Percentiles rank a stretch among this genome's conserved stretches.
phyloP scores from a whole-genome alignment of 2,113 vertebrate species.

The Pelobates fuscus region DNA sequence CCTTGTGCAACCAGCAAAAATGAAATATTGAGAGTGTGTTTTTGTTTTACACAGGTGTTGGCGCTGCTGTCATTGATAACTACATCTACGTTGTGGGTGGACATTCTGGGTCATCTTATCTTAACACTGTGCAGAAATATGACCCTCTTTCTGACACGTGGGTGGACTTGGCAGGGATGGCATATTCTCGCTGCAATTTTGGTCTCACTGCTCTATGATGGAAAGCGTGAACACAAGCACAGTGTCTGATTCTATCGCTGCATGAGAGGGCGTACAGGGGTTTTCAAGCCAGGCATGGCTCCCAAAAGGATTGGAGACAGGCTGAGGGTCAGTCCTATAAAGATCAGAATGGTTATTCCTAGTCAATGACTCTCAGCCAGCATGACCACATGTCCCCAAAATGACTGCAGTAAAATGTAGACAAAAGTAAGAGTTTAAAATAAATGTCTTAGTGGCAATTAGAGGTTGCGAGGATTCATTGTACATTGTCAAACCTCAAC shows the following conservation, averaged over 20 bases:
- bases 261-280: constrained; percentile 53
- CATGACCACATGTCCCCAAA: constrained; percentile 6
- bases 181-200: constrained; percentile 96
- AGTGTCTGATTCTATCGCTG: constrained; percentile 44
- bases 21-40: too few relatives aligned
- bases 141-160: constrained; percentile 91
- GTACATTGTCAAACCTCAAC: neutral
- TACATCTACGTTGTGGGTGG: constrained; percentile 96
- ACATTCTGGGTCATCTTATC: constrained; percentile 94
- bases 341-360: neutral
- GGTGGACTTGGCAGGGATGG: constrained; percentile 95
- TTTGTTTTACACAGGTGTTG: constrained; percentile 82
- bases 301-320: constrained; percentile 36
- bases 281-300: constrained; percentile 51
- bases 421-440: neutral
- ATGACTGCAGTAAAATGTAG: neutral
- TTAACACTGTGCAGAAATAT: constrained; percentile 95
- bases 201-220: constrained; percentile 93
- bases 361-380: constrained; percentile 3
- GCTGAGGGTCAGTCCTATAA: constrained; percentile 10
- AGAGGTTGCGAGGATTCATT: neutral
- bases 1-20: too few relatives aligned
- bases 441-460: too few relatives aligned
- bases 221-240: constrained; percentile 53
- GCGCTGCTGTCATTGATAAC: constrained; percentile 92